Percentiles rank a stretch among this genome's conserved stretches.
phyloP scores from a whole-genome alignment of 92 coral and sea anemone genomes.

The Siderastrea siderea region DNA sequence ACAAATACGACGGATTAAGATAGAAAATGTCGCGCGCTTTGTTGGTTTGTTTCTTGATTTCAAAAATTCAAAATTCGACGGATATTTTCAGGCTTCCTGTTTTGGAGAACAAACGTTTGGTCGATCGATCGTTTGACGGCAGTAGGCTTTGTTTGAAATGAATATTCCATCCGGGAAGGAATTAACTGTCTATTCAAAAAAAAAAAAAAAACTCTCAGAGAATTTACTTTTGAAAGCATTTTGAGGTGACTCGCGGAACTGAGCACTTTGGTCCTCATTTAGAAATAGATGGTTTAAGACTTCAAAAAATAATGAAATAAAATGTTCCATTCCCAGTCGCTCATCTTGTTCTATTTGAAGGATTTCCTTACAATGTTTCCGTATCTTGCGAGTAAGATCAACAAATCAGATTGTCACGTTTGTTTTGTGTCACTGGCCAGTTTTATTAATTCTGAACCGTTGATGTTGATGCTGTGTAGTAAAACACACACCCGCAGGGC shows the following conservation, averaged over 20 bases:
- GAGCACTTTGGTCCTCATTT: neutral
- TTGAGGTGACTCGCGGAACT: neutral
- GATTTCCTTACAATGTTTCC: constrained; percentile 9
- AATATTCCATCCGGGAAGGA: constrained; percentile 2
- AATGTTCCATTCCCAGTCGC: no score
- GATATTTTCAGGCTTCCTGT: constrained; percentile 35
- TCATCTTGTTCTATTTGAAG: neutral
- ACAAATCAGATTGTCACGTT: neutral
- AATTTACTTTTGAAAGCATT: constrained; percentile 11
- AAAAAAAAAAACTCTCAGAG: neutral
- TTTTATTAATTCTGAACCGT: constrained; percentile 14
- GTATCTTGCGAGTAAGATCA: constrained; percentile 15
- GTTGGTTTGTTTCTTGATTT: neutral
- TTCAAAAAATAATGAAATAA: neutral
- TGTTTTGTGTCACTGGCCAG: constrained; percentile 3
- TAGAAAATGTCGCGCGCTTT: constrained; percentile 13
- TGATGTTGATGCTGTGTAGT: neutral
- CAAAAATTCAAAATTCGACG: neutral
- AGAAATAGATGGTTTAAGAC: neutral
- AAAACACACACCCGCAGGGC: neutral
- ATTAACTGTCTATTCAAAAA: neutral
- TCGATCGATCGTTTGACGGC: constrained; percentile 21
- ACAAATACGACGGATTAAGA: neutral
- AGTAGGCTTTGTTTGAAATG: constrained; percentile 28
- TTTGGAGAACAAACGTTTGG: neutral